These are phyloP conservation scores for Brachionichthys hirsutus DNA, from an alignment of 2,113 vertebrate genomes.

Conservation along the genomic window DNA sequence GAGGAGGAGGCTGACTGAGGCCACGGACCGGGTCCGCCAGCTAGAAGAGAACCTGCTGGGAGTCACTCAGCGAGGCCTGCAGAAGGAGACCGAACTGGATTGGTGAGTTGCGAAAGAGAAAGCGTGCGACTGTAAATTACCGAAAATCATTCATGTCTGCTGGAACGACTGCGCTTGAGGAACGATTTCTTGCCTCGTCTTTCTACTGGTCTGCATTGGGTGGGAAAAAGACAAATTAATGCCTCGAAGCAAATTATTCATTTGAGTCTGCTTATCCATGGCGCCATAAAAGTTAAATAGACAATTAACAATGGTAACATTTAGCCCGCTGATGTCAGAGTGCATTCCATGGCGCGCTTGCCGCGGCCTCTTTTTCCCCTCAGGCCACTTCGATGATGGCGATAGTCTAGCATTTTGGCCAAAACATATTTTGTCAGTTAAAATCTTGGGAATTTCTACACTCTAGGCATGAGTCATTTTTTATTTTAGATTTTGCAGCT, in stretches of 20 bases:
- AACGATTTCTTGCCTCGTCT: slow-evolving; percentile 15
- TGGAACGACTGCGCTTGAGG: slow-evolving; percentile 10
- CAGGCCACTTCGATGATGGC: no score
- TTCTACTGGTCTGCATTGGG: neutral
- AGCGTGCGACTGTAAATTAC: slow-evolving; percentile 14
- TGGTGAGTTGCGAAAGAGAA: slow-evolving; percentile 78
- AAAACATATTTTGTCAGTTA: no score
- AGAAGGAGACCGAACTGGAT: slow-evolving; percentile 94
- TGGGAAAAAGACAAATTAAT: neutral
- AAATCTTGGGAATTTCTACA: no score
- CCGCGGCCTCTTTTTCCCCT: no score
- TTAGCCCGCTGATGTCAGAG: no score
- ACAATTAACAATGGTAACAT: no score
- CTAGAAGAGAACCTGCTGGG: slow-evolving; percentile 92
- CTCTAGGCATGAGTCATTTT: no score
- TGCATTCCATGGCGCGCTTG: no score
- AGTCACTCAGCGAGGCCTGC: slow-evolving; percentile 89
- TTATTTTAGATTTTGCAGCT: no score
- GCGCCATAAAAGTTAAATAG: neutral
- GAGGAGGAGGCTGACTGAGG: slow-evolving; percentile 84
- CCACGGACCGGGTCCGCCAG: slow-evolving; percentile 84
- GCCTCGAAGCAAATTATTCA: neutral
- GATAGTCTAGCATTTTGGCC: no score
- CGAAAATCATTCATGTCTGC: neutral
- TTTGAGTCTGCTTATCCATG: neutral